These are phyloP conservation scores for Panulirus ornatus DNA, from an alignment of 1,140 invertebrate species.

Conservation along the genomic window DNA sequence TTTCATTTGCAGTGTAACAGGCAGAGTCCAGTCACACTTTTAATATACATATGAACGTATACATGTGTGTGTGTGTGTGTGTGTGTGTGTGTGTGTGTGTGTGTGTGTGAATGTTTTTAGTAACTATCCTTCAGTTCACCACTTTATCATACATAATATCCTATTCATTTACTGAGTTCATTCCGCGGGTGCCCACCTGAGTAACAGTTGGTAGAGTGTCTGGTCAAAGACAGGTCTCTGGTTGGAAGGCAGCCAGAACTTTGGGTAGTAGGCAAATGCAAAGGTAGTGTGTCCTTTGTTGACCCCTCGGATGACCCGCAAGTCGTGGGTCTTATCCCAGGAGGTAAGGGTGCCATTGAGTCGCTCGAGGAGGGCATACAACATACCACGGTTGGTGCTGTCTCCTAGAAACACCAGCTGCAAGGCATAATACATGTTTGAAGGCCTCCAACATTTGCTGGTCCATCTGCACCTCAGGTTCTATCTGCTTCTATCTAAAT, in stretches of 20 bases:
- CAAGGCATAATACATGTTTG: too few species aligned
- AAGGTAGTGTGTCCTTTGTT: constrained; percentile 49
- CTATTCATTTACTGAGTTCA: too few species aligned
- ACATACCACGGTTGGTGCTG: constrained; percentile 61
- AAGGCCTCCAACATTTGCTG: too few species aligned
- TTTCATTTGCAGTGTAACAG: too few species aligned
- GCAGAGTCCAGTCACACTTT: too few species aligned
- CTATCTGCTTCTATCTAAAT: too few species aligned
- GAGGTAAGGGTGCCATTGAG: constrained; percentile 44
- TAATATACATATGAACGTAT: too few species aligned
- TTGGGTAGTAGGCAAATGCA: constrained; percentile 57
- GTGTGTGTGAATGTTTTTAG: constrained; percentile 1
- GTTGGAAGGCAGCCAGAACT: constrained; percentile 58
- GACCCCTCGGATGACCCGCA: constrained; percentile 29
- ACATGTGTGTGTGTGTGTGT: too few species aligned
- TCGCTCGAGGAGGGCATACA: constrained; percentile 47
- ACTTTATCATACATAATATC: too few species aligned
- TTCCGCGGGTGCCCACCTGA: constrained; percentile 15
- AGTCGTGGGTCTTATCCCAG: constrained; percentile 64
- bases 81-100: background rate
- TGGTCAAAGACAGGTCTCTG: constrained; percentile 50
- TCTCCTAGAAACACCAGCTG: constrained; percentile 64
- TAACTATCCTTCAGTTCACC: too few species aligned
- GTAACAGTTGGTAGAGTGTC: constrained; percentile 54
- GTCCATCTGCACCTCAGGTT: too few species aligned